phyloP scores from a whole-genome alignment of 2,797 vertebrate species.

The Hydrophis major region DNA sequence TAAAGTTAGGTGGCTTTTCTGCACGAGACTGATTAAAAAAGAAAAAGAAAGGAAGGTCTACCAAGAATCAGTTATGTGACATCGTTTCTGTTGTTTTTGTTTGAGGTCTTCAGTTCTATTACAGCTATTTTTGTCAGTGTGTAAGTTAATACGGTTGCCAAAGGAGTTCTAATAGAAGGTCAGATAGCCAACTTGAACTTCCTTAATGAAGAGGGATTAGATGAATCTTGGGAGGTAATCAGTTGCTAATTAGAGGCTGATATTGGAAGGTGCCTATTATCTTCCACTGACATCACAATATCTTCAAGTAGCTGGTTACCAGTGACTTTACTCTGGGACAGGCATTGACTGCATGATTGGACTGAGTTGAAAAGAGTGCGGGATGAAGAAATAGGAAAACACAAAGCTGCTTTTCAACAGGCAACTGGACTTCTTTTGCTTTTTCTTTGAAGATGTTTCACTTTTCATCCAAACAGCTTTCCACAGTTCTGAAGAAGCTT shows the following conservation, averaged over 20 bases:
- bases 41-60: not conserved
- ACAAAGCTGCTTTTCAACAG: not conserved
- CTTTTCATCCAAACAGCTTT: not conserved
- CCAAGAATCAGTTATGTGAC: not conserved
- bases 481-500: not conserved
- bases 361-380: not conserved
- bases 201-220: slow-evolving; percentile 4
- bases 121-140: not conserved
- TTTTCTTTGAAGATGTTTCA: not conserved
- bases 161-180: slow-evolving; percentile 10
- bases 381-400: not conserved
- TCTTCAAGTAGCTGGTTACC: not conserved
- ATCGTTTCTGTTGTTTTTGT: not conserved
- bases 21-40: not conserved
- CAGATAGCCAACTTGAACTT: slow-evolving; percentile 12
- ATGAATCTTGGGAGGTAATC: not conserved
- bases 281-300: not conserved
- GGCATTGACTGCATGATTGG: not conserved
- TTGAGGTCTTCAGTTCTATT: not conserved
- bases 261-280: slow-evolving; percentile 13
- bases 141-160: not conserved
- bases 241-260: slow-evolving; percentile 6
- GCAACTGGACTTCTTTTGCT: not conserved
- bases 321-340: not conserved
- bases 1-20: not conserved